Evolutionary conservation across 35 echinoderm and acorn worm genomes (phyloP), one percentile per base, ranked within the genome.

Genomic region (Strongylocentrotus purpuratus): DNA sequence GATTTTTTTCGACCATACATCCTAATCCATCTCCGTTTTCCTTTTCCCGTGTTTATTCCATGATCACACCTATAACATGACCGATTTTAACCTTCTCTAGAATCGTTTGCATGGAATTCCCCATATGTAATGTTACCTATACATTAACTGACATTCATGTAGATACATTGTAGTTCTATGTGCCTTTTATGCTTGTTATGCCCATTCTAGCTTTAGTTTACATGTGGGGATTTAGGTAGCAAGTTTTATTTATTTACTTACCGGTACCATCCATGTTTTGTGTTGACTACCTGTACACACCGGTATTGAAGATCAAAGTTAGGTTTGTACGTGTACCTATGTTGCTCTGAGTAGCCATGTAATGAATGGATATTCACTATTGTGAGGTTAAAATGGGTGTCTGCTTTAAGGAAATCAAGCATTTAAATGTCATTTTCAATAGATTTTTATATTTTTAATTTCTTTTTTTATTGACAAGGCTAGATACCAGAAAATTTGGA

Each of bases 31-130:
- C 65, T 78, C 65, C 20, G 65, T 78, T 78, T 70, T 78, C 65
- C 65, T 18, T 78, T n/a, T 78, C 65, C 65, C 20, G 18, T 78
- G 65, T 78, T 3, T 28, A 18, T 28, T 78, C 25, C 7, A 11
- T 59, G 17, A 78, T 28, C 65, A 55, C 50, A 55, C 50, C 50
- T 15, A 9, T 55, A 55, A 55, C 50, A 55, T 55, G 50, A 86
- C 85, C 85, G 25, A 86, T 86, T 85, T 15, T 86, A 86, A 86
- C 87, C 87, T 17, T 46, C 87, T 89, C 87, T 89, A 89, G 87
- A 45, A 89, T 18, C 9, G 87, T 89, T 89, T 89, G 87, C 87
- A 89, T 89, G 87, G 87, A 89, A 89, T 89, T 89, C 87, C 87
- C 87, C 87, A 89, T 89, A 78, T 78, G n/a, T n/a, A n/a, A n/a